A percentile compares a stretch with the other conserved stretches of the same genome.
Conservation (phyloP, 1,140 invertebrate species). For the Diachasma alloeum region DNA sequence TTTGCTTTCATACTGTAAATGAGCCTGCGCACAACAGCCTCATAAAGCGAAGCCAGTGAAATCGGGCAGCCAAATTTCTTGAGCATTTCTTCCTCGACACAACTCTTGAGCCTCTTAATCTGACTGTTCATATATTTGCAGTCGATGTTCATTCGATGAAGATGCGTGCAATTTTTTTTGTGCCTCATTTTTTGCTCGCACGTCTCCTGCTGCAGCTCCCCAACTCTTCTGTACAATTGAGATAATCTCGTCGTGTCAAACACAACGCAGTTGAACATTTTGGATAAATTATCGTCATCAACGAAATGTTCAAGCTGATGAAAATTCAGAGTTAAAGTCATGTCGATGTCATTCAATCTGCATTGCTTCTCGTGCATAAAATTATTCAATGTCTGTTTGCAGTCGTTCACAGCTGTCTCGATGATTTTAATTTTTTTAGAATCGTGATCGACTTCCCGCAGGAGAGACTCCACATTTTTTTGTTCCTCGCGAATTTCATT, state of each 20-base stretch:
- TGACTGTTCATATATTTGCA: conserved; percentile 66
- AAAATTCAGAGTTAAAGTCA: conserved; percentile 71
- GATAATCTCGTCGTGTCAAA: conserved; percentile 70
- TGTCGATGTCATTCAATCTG: conserved; percentile 74
- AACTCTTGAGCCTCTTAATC: conserved; percentile 62
- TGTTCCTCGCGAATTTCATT: conserved; percentile 56
- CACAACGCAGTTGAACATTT: conserved; percentile 70
- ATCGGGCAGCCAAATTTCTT: conserved; percentile 68
- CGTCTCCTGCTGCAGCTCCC: conserved; percentile 72
- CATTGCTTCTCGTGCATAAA: conserved; percentile 72
- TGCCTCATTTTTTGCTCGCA: conserved; percentile 68
- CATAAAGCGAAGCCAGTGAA: conserved; percentile 68
- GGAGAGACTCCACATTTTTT: conserved; percentile 57
- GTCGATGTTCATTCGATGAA: conserved; percentile 67
- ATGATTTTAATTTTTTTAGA: conserved; percentile 49
- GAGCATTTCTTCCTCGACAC: conserved; percentile 65
- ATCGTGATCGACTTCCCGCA: conserved; percentile 56
- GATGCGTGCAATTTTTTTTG: conserved; percentile 66
- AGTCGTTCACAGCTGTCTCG: conserved; percentile 43
- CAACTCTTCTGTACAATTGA: conserved; percentile 70
- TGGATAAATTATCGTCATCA: conserved; percentile 60
- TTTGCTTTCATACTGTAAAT: conserved; percentile 65
- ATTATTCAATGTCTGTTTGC: conserved; percentile 51
- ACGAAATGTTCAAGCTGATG: conserved; percentile 73
- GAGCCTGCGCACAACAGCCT: conserved; percentile 66